Base-by-base conservation (phyloP, 2,797 vertebrate species). In the Pseudochaenichthys georgianus region DNA sequence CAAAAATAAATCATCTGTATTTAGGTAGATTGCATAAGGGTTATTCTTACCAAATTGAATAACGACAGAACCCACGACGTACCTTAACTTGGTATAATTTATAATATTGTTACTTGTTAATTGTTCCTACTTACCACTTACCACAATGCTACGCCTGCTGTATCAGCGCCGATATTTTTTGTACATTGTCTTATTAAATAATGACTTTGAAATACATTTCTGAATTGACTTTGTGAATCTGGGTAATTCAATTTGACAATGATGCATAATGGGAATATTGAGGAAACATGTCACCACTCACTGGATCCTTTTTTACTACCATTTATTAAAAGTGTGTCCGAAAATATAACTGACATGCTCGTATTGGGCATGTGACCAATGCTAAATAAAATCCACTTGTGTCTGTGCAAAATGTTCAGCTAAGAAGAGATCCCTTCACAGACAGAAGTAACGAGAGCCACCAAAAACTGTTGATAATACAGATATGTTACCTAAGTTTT, bases 151-250 rank as follows among this genome's bases (percentile, higher is more conserved):
- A 75, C 46, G 60, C 78, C 83, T 91, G 82, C 80, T 87, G 84
- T 90, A 86, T 84, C 87, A 89, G 90, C 78, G 80, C 83, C 80
- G 83, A 81, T 90, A 88, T 92, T 94, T 28, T 94, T 94, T 95
- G 92, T 95, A 95, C 87, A 91, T 93, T 92, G 89, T 94, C 91
- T 92, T 91, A 94, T 90, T 93, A 94, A 95, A 95, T 87, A 80
- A 92, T 89, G 86, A 91, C 81, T 92, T 91, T 89, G 82, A 94
- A 92, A 88, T 89, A 81, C 79, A 72, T 57, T 38, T 77, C 28
- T 75, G 79, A 77, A 31, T 8, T 55, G 74, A 60, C 11, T 78
- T 64, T 78, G 55, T 89, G 52, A 70, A 58, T 85, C 43, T 82
- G 52, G 51, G 31, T 72, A 45, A 47, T 70, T 46, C 38, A 21